Base-by-base conservation (phyloP, 1,140 invertebrate genomes). In the Lysiphlebus fabarum region DNA sequence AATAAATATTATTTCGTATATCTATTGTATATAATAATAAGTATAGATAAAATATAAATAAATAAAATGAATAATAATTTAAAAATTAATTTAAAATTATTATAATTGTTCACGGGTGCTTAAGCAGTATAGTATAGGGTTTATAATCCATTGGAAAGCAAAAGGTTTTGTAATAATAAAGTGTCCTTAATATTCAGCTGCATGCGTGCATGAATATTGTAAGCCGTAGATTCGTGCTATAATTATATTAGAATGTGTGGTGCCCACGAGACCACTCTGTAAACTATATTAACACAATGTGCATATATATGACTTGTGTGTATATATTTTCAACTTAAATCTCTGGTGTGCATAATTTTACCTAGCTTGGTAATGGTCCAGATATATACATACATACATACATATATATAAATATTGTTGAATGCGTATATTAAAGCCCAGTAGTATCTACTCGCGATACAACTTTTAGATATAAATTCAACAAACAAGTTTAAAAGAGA, bases 261-360 rank as follows among this genome's bases (percentile, higher is more conserved):
- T 51, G 58, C 58, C 58, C 58, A 53, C 36, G 51, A 53, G 58
- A 51, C 10, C 43, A 12, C 49, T 51, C 49, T 14, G n/a, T n/a
- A 51, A 38, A 33, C 36, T 37, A 7, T 11, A 8, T 8, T 11
- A 40, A 40, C 38, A 4, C 7, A 26, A 26, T 26, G 4, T 26
- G 4, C 17, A n/a, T 26, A 26, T 26, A 26, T 26, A 26, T 17
- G n/a, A n/a, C n/a, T n/a, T n/a, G n/a, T n/a, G n/a, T n/a, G n/a
- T n/a, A 17, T 26, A 26, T 33, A 56, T 26, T 26, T 26, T 1
- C 36, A 48, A 56, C 45, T 56, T 55, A 57, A 51, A 64, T 61
- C 61, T 64, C 62, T 64, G 59, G 51, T 36, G 59, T 54, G 62
- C 59, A 64, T 64, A 64, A 64, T 64, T 61, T 59, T 59, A 26